These are phyloP conservation scores for Phrynocephalus vlangalii DNA, from an alignment of 2,797 vertebrate species.

Conservation along the genomic window DNA sequence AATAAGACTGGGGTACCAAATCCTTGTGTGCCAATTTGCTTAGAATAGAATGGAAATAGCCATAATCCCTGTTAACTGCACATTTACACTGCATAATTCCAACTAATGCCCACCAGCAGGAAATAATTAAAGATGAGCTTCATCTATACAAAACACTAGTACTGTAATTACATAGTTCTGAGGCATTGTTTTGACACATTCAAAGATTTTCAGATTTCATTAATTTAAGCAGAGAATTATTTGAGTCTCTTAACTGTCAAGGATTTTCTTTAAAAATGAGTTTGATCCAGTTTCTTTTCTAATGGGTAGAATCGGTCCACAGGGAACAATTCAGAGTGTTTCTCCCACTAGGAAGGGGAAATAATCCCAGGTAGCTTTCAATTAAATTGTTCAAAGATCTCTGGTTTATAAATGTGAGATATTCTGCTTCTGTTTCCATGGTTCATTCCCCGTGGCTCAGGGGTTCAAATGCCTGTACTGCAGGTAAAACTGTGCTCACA, in stretches of 20 bases:
- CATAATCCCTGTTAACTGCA: not conserved
- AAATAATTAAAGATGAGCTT: not conserved
- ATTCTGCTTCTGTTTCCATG: too few species aligned
- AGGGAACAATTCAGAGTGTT: not conserved
- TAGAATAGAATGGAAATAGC: not conserved
- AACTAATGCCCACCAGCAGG: not conserved
- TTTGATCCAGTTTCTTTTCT: too few species aligned
- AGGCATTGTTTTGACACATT: not conserved
- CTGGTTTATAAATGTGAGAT: too few species aligned
- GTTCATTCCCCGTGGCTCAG: too few species aligned
- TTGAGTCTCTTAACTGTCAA: not conserved
- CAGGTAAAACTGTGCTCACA: too few species aligned
- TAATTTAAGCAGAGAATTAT: not conserved
- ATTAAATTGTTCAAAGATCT: too few species aligned
- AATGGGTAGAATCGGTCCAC: not conserved
- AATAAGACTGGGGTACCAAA: not conserved
- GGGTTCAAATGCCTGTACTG: too few species aligned
- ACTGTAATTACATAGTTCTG: not conserved
- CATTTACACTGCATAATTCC: constrained; percentile 3
- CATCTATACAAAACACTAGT: not conserved
- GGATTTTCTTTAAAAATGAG: too few species aligned
- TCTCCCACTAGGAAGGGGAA: not conserved
- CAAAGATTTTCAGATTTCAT: not conserved
- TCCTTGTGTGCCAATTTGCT: not conserved
- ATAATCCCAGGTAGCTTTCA: too few species aligned